These are phyloP conservation scores for Netelia fuscicornis DNA, from an alignment of 2,888 invertebrate species.

Conservation along the genomic window DNA sequence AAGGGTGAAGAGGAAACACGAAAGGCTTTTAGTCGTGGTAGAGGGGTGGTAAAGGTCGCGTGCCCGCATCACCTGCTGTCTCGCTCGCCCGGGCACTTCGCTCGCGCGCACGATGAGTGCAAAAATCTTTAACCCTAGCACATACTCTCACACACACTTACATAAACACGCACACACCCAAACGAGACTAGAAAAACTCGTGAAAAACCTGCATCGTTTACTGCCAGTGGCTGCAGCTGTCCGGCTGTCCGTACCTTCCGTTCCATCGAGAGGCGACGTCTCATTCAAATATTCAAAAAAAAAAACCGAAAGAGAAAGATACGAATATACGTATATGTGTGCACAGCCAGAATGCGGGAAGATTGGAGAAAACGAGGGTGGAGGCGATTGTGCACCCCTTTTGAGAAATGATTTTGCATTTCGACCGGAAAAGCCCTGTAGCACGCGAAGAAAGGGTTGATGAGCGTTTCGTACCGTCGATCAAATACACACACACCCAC, in stretches of 20 bases:
- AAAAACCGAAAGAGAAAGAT: slow-evolving; percentile 39
- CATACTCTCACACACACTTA: not conserved
- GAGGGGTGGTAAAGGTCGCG: slow-evolving; percentile 75
- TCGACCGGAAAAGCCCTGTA: slow-evolving; percentile 71
- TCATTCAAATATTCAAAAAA: slow-evolving; percentile 70
- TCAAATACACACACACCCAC: not conserved
- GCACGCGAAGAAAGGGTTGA: slow-evolving; percentile 54
- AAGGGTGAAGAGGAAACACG: slow-evolving; percentile 34
- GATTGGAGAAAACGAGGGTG: slow-evolving; percentile 15
- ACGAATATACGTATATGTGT: not conserved
- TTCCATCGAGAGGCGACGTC: slow-evolving; percentile 59
- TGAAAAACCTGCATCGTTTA: slow-evolving; percentile 65
- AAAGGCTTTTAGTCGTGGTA: slow-evolving; percentile 55
- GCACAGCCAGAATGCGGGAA: slow-evolving; percentile 22
- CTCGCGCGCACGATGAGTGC: slow-evolving; percentile 41
- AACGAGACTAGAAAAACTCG: slow-evolving; percentile 58
- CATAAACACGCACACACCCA: not conserved
- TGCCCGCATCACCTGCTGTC: slow-evolving; percentile 81
- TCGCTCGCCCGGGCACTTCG: not conserved
- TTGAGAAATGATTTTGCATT: slow-evolving; percentile 64
- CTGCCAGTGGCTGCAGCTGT: slow-evolving; percentile 67
- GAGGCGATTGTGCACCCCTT: slow-evolving; percentile 38
- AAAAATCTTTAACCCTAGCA: slow-evolving; percentile 57
- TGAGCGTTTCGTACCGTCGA: slow-evolving; percentile 20
- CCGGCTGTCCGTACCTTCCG: slow-evolving; percentile 37